Evolutionary conservation across 2,888 invertebrate genomes (phyloP), one percentile per base, ranked within the genome.

Genomic region (Fabriciana adippe): DNA sequence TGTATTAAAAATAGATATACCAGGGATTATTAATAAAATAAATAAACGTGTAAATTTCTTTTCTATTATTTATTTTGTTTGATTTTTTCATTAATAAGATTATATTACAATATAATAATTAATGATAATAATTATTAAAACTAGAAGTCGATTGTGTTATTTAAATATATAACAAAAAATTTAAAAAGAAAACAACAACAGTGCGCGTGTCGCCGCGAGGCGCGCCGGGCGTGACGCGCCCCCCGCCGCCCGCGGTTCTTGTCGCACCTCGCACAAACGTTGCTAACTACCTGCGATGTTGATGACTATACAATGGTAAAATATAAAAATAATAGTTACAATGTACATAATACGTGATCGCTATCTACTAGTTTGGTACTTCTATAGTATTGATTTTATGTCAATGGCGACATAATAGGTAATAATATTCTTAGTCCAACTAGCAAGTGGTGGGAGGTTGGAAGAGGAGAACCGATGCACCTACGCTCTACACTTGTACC

Each of bases 11-110:
- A 18, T 18, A 51, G 1, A 3, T 8, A 21, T 51, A 21, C 11
- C 2, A 53, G 11, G n/a, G 18, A 2, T 15, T 55, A 16, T 16
- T 2, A 67, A 48, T 48, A 64, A 69, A 69, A 73, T 67, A 77
- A 78, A 77, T 69, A 78, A 75, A 80, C 80, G 71, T 75, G 62
- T 72, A 73, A 73, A 78, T 82, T 87, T 90, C 82, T 81, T 87
- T 90, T 91, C 90, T 90, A 91, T 92, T 90, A 88, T 89, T 90
- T 90, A 90, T 89, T 92, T 89, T 89, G 89, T 90, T 92, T 91
- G 89, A 91, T 91, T 92, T 90, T 89, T 91, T 92, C 89, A 90
- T 92, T 91, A 92, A 92, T 92, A 92, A 90, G 92, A 92, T 92
- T 92, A 92, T 92, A 91, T 91, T 92, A 92, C 92, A 92, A 92